A percentile compares a stretch with the other conserved stretches of the same genome.
These are phyloP conservation scores for Poeciliopsis infans DNA, from an alignment of 2,797 vertebrate species.

Conservation along the genomic window DNA sequence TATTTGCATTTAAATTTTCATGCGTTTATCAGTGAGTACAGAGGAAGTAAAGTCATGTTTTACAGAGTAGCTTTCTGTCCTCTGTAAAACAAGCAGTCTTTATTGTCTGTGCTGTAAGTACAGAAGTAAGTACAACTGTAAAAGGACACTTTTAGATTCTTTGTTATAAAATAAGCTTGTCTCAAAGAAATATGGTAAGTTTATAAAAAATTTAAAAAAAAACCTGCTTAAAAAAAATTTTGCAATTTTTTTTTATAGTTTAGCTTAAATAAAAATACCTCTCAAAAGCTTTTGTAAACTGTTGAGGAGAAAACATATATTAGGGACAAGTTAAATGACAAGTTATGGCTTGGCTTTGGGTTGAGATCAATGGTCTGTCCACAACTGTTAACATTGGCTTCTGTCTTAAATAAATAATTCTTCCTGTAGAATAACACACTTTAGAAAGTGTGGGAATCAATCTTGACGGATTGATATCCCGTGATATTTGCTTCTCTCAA, in stretches of 20 bases:
- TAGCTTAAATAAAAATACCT: background rate
- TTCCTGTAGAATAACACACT: background rate
- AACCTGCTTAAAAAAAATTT: background rate
- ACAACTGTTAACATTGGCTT: background rate
- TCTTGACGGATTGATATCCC: background rate
- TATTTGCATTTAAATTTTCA: conserved; percentile 53
- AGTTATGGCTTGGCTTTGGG: background rate
- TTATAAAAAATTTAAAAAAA: background rate
- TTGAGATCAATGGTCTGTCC: background rate
- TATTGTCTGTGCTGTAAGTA: background rate
- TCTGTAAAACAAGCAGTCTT: background rate
- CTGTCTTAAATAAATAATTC: background rate
- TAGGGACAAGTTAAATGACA: background rate
- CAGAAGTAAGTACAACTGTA: background rate
- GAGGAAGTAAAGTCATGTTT: conserved; percentile 36
- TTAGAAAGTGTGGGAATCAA: background rate
- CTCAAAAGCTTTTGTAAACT: background rate
- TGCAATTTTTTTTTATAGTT: background rate
- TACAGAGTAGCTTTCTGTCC: conserved; percentile 2
- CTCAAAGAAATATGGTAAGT: background rate
- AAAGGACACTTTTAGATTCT: background rate
- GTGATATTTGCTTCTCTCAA: background rate
- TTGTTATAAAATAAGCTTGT: background rate
- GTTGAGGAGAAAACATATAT: background rate
- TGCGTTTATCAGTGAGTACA: conserved; percentile 42